Evolutionary conservation across 2,113 vertebrate genomes (phyloP), one percentile per base, ranked within the genome.

Genomic region (Hemicordylus capensis): DNA sequence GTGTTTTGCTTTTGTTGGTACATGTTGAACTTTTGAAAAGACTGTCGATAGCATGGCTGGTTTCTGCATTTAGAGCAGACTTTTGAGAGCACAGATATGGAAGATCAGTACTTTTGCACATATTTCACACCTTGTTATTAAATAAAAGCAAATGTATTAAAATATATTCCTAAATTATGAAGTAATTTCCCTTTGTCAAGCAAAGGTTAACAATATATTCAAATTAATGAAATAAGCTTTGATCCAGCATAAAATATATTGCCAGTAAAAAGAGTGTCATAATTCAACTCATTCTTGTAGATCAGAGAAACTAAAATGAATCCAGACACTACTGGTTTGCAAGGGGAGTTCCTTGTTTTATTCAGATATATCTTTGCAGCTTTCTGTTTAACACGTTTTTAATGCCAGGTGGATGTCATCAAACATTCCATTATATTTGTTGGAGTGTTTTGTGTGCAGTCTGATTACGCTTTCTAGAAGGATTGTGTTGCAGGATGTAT

Each of bases 1-100:
- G 44, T 22, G 42, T 34, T 26, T 24, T 20, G 1, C 15, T 20
- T 56, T 6, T 59, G 0, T 0, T 12, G 1, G 0, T 15, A 77
- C 7, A 0, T 39, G 19, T 26, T 11, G 17, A 0, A 2, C 0
- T 8, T 24, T 34, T 7, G 46, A 64, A 28, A 83, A 84, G 51
- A 28, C 24, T 14, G n/a, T 51, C 15, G 44, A 8, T 0, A 31
- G 0, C 0, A 31, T 14, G 61, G 2, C 0, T 14, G 20, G 3
- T 74, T 87, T 81, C 1, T 8, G 4, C 3, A 44, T 46, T 28
- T 22, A 1, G 19, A 78, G 8, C 0, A 75, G 59, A 0, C 4
- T 78, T 58, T 1, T 34, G 44, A 69, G 3, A 76, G 19, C 9
- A 14, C 3, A 0, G 34, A 54, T 10, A 54, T 15, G 28, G 24